Evolutionary conservation across 2,113 vertebrate genomes (phyloP).

Genomic region (Tychaedon coryphoeus): DNA sequence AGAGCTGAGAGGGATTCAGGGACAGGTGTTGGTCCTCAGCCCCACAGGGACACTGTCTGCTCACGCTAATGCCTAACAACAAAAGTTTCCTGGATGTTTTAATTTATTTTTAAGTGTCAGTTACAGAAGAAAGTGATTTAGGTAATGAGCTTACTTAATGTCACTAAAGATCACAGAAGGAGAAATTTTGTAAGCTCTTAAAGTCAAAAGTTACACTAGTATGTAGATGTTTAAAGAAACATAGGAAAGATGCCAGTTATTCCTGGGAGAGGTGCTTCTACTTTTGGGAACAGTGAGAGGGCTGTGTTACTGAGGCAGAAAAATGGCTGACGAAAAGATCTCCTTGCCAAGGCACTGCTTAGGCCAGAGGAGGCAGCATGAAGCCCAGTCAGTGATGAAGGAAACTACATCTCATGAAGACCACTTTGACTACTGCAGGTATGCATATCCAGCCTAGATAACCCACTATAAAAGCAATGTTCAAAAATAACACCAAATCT

Average conservation of each 20-base stretch:
- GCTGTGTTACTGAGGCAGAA: not conserved
- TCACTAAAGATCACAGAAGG: not conserved
- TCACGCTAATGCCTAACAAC: fast-evolving
- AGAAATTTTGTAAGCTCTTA: not conserved
- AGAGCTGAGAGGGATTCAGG: not conserved
- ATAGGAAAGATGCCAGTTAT: not conserved
- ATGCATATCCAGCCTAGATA: not conserved
- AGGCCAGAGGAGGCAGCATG: not conserved
- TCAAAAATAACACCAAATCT: not conserved
- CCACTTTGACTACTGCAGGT: not conserved
- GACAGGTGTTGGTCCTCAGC: not conserved
- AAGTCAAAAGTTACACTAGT: not conserved
- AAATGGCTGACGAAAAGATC: not conserved
- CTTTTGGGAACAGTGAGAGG: constrained; percentile 23
- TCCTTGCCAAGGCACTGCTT: not conserved
- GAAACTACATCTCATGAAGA: not conserved
- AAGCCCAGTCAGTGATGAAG: not conserved
- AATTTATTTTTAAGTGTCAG: not conserved
- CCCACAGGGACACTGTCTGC: no score
- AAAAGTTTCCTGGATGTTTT: not conserved
- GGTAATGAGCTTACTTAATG: not conserved
- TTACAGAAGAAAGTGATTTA: not conserved
- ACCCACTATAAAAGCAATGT: fast-evolving
- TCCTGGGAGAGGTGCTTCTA: not conserved
- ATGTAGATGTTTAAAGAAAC: not conserved